A percentile compares a stretch with the other conserved stretches of the same genome.
These are phyloP conservation scores for Vombatus ursinus DNA, from an alignment of 2,113 vertebrate species.

Conservation along the genomic window DNA sequence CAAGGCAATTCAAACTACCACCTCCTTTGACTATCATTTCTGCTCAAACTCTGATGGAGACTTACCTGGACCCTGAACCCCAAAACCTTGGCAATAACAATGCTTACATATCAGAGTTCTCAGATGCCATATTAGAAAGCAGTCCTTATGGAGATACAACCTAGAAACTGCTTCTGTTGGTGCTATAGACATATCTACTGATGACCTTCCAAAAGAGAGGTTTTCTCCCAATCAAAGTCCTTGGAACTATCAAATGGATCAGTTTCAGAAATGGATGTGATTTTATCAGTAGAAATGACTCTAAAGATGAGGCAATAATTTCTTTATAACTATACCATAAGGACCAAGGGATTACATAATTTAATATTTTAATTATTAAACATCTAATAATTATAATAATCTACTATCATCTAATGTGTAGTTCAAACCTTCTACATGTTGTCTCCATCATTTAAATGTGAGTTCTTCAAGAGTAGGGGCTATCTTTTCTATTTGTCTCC, in stretches of 20 bases:
- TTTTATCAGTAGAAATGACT: background rate
- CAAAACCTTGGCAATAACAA: background rate
- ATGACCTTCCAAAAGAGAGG: background rate
- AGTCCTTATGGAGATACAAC: background rate
- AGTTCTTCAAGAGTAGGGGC: background rate
- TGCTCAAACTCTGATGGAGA: background rate
- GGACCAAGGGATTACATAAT: background rate
- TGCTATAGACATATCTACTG: background rate
- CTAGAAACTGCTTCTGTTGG: background rate
- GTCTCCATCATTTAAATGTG: background rate
- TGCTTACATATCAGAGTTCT: background rate
- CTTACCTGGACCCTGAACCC: background rate
- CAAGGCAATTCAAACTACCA: background rate
- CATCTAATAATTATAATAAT: background rate
- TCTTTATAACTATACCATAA: background rate
- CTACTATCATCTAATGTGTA: background rate
- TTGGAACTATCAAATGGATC: background rate
- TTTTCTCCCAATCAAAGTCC: background rate
- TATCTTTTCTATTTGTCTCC: background rate
- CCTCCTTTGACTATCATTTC: background rate
- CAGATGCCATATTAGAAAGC: background rate
- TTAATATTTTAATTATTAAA: background rate
- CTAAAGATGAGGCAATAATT: background rate
- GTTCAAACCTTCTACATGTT: background rate
- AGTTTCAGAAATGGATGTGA: background rate